These are phyloP conservation scores for Lagocephalus sceleratus DNA, from an alignment of 2,797 vertebrate species.

Conservation along the genomic window DNA sequence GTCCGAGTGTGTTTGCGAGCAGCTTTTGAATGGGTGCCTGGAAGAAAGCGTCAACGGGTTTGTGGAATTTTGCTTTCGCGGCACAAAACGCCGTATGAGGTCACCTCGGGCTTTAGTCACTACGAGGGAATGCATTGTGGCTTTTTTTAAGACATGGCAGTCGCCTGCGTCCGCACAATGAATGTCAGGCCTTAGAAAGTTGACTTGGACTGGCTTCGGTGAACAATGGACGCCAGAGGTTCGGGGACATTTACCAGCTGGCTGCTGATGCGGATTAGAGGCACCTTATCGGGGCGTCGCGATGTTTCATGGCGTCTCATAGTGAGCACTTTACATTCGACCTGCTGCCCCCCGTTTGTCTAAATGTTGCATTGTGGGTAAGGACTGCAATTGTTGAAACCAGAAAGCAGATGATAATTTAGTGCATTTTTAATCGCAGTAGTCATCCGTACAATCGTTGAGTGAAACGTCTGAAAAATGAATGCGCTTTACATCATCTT, in stretches of 20 bases:
- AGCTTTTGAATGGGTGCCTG: constrained; percentile 63
- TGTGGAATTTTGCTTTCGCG: constrained; percentile 79
- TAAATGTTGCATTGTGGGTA: constrained; percentile 8
- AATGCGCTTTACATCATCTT: constrained; percentile 58
- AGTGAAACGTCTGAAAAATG: constrained; percentile 50
- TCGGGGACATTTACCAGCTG: constrained; percentile 65
- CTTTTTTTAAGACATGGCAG: constrained; percentile 80
- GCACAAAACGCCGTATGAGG: constrained; percentile 78
- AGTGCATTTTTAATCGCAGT: constrained; percentile 68
- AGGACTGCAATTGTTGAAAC: constrained; percentile 4
- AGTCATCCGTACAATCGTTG: constrained; percentile 54
- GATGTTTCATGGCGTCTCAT: constrained; percentile 32
- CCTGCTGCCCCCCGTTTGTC: constrained; percentile 7
- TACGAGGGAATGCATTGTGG: constrained; percentile 81
- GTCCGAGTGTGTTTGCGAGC: constrained; percentile 35
- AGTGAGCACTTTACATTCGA: constrained; percentile 7
- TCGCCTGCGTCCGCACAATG: constrained; percentile 72
- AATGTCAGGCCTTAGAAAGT: constrained; percentile 78
- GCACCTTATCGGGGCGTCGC: constrained; percentile 63
- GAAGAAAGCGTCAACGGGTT: constrained; percentile 72
- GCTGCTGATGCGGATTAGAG: constrained; percentile 73
- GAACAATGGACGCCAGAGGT: constrained; percentile 75
- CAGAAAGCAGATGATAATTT: constrained; percentile 49
- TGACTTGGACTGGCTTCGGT: constrained; percentile 76
- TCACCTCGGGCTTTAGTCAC: constrained; percentile 79